phyloP scores from a whole-genome alignment of 2,797 vertebrate genomes.

The Lagorchestes hirsutus region DNA sequence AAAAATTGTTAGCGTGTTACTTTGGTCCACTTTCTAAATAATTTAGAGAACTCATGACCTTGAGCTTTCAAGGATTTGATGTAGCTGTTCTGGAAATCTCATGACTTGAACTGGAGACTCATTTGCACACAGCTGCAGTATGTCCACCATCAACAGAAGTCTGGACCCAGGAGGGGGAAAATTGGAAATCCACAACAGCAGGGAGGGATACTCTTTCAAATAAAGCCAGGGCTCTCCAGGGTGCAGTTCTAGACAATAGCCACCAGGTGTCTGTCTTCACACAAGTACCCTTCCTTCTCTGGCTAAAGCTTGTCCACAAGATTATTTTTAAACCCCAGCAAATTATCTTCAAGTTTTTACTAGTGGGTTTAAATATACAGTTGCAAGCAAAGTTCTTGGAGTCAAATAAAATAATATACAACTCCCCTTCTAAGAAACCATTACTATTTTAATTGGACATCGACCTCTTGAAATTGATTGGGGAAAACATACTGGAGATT shows the following conservation, averaged over 20 bases:
- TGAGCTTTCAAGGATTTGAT: constrained; percentile 75
- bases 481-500: neutral
- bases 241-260: constrained; percentile 32
- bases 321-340: constrained; percentile 10
- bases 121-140: constrained; percentile 76
- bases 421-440: neutral
- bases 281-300: constrained; percentile 52
- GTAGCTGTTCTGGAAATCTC: constrained; percentile 76
- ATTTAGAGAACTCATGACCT: constrained; percentile 74
- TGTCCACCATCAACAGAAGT: constrained; percentile 70
- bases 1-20: constrained; percentile 74
- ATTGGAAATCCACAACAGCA: neutral
- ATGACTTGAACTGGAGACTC: constrained; percentile 73
- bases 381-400: constrained; percentile 6
- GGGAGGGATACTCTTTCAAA: neutral
- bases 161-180: constrained; percentile 39
- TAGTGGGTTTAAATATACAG: neutral
- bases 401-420: neutral
- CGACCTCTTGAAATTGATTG: neutral
- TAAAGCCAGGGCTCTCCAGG: neutral
- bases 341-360: neutral
- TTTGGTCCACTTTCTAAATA: constrained; percentile 70
- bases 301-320: too few relatives aligned
- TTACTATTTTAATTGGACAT: neutral
- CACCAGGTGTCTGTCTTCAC: constrained; percentile 73